Evolutionary conservation across 1,140 invertebrate genomes (phyloP).

Genomic region (Gryllus bimaculatus): DNA sequence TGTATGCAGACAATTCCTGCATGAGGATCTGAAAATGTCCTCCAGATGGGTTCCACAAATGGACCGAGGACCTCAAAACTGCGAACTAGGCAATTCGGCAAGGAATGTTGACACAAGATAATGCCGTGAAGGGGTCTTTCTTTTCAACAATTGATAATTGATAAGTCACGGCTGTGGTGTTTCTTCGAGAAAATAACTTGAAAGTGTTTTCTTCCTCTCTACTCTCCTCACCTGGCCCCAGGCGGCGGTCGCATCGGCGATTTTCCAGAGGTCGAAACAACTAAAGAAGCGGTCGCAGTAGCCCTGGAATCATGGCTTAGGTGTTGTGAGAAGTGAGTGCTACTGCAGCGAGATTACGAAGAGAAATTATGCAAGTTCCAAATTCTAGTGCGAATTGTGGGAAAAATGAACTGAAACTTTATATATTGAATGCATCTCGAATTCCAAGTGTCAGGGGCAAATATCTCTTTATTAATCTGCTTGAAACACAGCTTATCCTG

Average conservation of each 20-base stretch:
- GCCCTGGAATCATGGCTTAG: neutral
- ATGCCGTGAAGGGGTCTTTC: conserved; percentile 21
- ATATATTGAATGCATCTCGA: neutral
- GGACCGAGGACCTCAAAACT: conserved; percentile 23
- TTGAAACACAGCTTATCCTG: no score
- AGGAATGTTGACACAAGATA: conserved; percentile 17
- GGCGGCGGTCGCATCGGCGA: conserved; percentile 3
- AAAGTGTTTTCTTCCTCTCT: no score
- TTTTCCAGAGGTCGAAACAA: conserved; percentile 10
- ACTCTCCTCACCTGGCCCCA: conserved; percentile 2
- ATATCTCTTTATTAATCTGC: no score
- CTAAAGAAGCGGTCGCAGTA: neutral
- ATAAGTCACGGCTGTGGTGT: neutral
- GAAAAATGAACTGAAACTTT: neutral
- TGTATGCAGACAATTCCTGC: conserved; percentile 12
- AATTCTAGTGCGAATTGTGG: neutral
- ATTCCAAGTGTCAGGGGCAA: no score
- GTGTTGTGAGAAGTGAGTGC: neutral
- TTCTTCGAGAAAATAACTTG: neutral
- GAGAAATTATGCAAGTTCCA: neutral
- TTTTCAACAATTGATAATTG: conserved; percentile 19
- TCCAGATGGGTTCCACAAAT: conserved; percentile 24
- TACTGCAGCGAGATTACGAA: neutral
- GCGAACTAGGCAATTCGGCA: neutral
- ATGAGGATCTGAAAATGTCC: neutral